These are phyloP conservation scores for Ophioninae sp. DNA, from an alignment of 2,888 invertebrate species.

Conservation along the genomic window DNA sequence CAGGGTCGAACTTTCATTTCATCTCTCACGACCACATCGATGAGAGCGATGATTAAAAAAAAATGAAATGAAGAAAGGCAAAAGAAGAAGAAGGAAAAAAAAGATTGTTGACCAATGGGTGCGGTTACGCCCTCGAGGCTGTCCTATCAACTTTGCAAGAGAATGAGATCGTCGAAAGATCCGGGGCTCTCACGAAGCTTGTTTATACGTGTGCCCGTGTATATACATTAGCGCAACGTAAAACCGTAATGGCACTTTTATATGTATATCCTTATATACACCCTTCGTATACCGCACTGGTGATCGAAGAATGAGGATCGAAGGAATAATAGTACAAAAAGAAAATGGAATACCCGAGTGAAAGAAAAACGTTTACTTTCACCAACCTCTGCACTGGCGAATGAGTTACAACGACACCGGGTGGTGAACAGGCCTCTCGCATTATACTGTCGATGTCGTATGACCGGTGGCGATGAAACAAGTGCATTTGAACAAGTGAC, in stretches of 20 bases:
- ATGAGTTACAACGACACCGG: conserved; percentile 50
- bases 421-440: conserved; percentile 29
- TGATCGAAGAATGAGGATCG: conserved; percentile 18
- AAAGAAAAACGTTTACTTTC: conserved; percentile 51
- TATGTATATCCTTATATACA: conserved; percentile 28
- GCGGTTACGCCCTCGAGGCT: conserved; percentile 54
- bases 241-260: conserved; percentile 46
- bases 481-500: neutral
- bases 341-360: conserved; percentile 9
- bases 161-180: conserved; percentile 6
- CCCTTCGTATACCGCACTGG: conserved; percentile 15
- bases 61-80: neutral
- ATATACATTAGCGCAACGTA: neutral
- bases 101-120: conserved; percentile 18
- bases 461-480: conserved; percentile 21
- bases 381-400: conserved; percentile 46
- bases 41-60: conserved; percentile 40
- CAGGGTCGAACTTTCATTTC: conserved; percentile 49
- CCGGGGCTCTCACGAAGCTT: conserved; percentile 20
- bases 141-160: conserved; percentile 58
- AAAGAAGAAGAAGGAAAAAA: conserved; percentile 2
- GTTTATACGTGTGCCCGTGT: conserved; percentile 10
- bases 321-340: conserved; percentile 4
- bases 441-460: conserved; percentile 25
- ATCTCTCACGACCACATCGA: conserved; percentile 29